Base-by-base conservation (phyloP, 2,113 vertebrate genomes). In the Saccopteryx bilineata region DNA sequence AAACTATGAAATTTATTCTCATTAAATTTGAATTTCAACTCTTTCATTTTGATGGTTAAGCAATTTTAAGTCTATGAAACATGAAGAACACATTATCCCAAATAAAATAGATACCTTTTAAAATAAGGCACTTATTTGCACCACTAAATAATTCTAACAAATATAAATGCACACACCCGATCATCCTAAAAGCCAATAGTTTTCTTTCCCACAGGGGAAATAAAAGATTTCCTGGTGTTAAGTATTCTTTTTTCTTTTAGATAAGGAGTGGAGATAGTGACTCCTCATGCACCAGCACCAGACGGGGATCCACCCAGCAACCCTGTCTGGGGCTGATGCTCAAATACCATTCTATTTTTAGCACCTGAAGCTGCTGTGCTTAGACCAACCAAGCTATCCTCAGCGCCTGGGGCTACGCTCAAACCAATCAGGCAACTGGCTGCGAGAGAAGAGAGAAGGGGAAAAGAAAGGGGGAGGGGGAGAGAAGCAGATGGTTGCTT, bases 1-100 rank as follows among this genome's bases (percentile, higher is more conserved):
- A 46, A 91, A 56, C 66, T 85, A 79, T 93, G 12, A 71, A 81
- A 60, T 0, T 85, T 28, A 74, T 18, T 69, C 26, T 88, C 61
- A 13, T 79, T 87, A 85, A 91, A 83, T 66, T 80, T 76, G 91
- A 87, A 92, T 52, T 21, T 75, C 79, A 87, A 54, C 1, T 24
- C 18, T 58, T 24, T 78, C 39, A 78, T 63, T 95, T 17, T 61
- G 33, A 87, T 3, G 4, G 31, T 39, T 87, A 93, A 86, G n/a
- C 7, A n/a, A 54, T 85, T 75, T 81, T 54, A 90, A 75, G 65
- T 6, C 46, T 33, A 94, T 26, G 14, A 91, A 91, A 83, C 4
- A 89, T 79, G 26, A 90, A 91, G 39, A 33, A 84, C 9, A 52
- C 33, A 71, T 39, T 75, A 93, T 74, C 19, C 46, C 76, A 82